These are phyloP conservation scores for Drosophila setosimentum DNA, from an alignment of 2,888 invertebrate species.

Conservation along the genomic window DNA sequence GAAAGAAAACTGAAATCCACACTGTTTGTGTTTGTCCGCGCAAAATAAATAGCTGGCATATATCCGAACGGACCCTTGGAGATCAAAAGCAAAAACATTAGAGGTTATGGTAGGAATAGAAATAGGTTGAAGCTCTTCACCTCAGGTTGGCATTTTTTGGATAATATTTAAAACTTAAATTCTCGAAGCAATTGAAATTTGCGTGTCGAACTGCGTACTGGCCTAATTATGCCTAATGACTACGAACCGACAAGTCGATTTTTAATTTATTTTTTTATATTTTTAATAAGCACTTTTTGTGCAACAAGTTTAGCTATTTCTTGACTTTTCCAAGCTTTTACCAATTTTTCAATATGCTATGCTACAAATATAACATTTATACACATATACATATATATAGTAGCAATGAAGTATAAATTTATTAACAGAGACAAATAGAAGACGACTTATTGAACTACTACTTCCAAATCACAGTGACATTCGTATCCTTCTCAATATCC, in stretches of 20 bases:
- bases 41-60: background rate
- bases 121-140: background rate
- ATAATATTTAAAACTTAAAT: no score
- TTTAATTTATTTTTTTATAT: background rate
- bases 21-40: background rate
- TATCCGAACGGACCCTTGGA: background rate
- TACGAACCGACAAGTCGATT: slow-evolving; percentile 4
- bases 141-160: background rate
- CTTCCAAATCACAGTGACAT: slow-evolving; percentile 93
- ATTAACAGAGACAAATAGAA: background rate
- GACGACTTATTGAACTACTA: slow-evolving; percentile 86
- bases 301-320: background rate
- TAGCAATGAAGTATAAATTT: background rate
- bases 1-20: background rate
- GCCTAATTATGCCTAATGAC: background rate
- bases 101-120: background rate
- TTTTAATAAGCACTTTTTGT: background rate
- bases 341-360: background rate
- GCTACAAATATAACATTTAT: background rate
- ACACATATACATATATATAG: slow-evolving; percentile 4
- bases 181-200: background rate
- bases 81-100: background rate
- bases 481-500: slow-evolving; percentile 93
- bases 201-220: background rate
- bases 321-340: background rate